A percentile compares a stretch with the other conserved stretches of the same genome.
These are phyloP conservation scores for Platysternon megacephalum DNA, from an alignment of 2,113 vertebrate species.

Conservation along the genomic window DNA sequence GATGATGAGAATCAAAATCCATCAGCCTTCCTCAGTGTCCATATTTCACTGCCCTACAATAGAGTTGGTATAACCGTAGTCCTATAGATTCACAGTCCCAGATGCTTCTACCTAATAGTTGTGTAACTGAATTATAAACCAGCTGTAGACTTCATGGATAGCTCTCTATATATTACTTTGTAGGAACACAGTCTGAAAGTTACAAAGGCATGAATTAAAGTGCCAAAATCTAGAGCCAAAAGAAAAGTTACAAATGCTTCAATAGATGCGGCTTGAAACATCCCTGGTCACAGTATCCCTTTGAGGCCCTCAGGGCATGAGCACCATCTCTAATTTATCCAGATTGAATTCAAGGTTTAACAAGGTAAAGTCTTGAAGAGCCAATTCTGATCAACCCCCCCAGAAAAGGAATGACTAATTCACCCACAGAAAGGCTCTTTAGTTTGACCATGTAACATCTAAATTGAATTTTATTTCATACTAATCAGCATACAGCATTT, in stretches of 20 bases:
- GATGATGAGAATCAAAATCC: background rate
- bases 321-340: background rate
- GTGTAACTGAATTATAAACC: rapidly evolving
- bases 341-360: background rate
- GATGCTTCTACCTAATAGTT: background rate
- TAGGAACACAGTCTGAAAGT: background rate
- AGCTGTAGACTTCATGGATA: background rate
- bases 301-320: background rate
- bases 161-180: rapidly evolving
- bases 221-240: background rate
- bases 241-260: background rate
- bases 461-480: background rate
- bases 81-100: background rate
- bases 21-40: background rate
- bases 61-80: background rate
- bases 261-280: background rate
- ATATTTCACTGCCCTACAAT: background rate
- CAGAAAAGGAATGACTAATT: background rate
- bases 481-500: background rate
- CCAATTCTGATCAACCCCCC: background rate
- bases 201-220: background rate
- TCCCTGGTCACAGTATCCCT: background rate
- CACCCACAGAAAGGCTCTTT: background rate
- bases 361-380: background rate
- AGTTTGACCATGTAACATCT: background rate